A percentile compares a stretch with the other conserved stretches of the same genome.
Evolutionary conservation across 2,113 vertebrate genomes (phyloP).

Genomic region (Hirundichthys speculiger): DNA sequence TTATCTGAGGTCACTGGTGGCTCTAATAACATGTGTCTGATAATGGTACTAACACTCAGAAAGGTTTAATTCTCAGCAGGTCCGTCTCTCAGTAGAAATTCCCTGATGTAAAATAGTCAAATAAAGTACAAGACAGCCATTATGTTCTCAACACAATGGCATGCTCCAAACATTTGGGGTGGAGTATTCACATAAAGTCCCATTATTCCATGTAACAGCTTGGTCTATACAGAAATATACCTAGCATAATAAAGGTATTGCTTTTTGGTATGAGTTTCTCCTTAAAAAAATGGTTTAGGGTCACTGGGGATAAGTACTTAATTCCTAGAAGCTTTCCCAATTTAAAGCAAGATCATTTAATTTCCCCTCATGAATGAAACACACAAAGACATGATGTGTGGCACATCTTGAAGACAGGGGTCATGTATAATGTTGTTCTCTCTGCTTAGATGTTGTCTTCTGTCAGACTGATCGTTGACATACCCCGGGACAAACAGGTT

Average conservation of each 20-base stretch:
- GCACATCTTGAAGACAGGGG: neutral
- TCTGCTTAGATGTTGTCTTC: slow-evolving; percentile 28
- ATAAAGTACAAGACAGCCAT: no score
- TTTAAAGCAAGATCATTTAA: slow-evolving; percentile 43
- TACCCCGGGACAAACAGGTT: slow-evolving; percentile 68
- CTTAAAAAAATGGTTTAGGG: slow-evolving; percentile 36
- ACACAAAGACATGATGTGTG: neutral
- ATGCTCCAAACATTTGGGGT: neutral
- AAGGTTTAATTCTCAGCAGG: no score
- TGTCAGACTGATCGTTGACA: slow-evolving; percentile 52
- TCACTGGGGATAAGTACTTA: slow-evolving; percentile 39
- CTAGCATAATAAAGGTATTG: slow-evolving; percentile 19
- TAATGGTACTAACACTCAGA: no score
- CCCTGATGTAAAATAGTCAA: no score
- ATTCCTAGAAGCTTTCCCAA: slow-evolving; percentile 39
- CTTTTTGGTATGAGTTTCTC: slow-evolving; percentile 10
- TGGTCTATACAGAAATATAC: slow-evolving; percentile 36
- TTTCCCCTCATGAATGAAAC: slow-evolving; percentile 44
- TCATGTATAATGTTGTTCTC: slow-evolving; percentile 16
- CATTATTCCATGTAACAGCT: slow-evolving; percentile 25
- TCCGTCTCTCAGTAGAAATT: no score
- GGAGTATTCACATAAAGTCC: neutral
- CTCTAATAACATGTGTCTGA: no score
- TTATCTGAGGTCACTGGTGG: no score
- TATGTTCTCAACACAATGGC: no score